These are phyloP conservation scores for Myripristis jacobus DNA, from an alignment of 2,797 vertebrate genomes.

Conservation along the genomic window DNA sequence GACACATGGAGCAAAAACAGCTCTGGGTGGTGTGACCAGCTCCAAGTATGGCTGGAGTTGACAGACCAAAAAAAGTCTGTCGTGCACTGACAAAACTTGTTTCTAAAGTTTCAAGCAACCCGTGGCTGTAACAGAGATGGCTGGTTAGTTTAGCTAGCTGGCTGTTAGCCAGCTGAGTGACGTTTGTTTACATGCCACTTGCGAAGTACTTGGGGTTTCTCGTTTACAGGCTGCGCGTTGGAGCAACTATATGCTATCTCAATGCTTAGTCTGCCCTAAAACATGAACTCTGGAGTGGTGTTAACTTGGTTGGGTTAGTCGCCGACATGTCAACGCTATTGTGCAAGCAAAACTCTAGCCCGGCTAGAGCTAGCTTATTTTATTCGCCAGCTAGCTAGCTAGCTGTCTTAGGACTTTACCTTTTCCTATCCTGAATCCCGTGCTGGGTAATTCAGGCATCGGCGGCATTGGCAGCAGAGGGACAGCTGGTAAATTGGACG, in stretches of 20 bases:
- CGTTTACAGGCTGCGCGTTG: accelerated
- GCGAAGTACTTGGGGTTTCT: too few species aligned
- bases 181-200: background rate
- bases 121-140: background rate
- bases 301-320: background rate
- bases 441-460: constrained; percentile 40
- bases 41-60: too few species aligned
- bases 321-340: background rate
- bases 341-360: background rate
- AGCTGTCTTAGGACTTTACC: constrained; percentile 73
- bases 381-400: background rate
- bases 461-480: constrained; percentile 18
- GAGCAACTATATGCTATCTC: background rate
- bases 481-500: constrained; percentile 33
- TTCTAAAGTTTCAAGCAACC: constrained; percentile 42
- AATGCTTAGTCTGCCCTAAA: too few species aligned
- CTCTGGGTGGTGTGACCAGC: too few species aligned
- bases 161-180: background rate
- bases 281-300: too few species aligned
- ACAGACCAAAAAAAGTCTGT: too few species aligned
- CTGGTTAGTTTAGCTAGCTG: background rate
- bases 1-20: too few species aligned
- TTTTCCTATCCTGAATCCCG: constrained; percentile 77
- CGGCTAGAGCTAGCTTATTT: constrained; percentile 22
- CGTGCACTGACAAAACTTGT: too few species aligned